A percentile compares a stretch with the other conserved stretches of the same genome.
Evolutionary conservation across 2,113 vertebrate species (phyloP).

Genomic region (Oncorhynchus mykiss): DNA sequence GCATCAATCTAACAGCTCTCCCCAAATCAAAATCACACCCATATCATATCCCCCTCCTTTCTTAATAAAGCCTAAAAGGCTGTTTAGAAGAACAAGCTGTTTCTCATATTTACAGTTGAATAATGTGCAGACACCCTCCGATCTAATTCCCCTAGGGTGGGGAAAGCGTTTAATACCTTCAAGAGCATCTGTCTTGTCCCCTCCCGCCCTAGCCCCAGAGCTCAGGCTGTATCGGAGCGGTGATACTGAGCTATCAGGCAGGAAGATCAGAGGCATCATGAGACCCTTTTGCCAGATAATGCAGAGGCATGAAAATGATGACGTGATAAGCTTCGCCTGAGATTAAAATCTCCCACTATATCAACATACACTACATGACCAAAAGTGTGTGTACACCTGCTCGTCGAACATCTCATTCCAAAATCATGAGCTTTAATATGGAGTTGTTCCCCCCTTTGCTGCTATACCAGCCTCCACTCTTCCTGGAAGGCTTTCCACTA

Average conservation of each 20-base stretch:
- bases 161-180: background rate
- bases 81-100: constrained; percentile 27
- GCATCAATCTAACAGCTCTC: constrained; percentile 16
- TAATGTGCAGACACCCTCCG: background rate
- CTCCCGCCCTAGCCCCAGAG: background rate
- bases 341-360: constrained; percentile 50
- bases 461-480: too few species aligned
- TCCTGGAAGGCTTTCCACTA: too few species aligned
- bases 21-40: background rate
- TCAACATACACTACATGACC: constrained; percentile 27
- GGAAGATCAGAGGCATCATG: constrained; percentile 34
- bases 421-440: too few species aligned
- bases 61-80: constrained; percentile 15
- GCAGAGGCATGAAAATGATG: constrained; percentile 48
- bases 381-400: too few species aligned
- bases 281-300: constrained; percentile 41
- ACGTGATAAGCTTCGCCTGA: constrained; percentile 47
- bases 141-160: background rate
- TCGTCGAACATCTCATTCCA: too few species aligned
- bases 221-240: constrained; percentile 8
- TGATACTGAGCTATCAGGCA: constrained; percentile 40
- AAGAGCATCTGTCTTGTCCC: background rate
- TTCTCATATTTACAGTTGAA: constrained; percentile 38
- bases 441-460: too few species aligned
- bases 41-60: background rate